These are phyloP conservation scores for Urocitellus parryii DNA, from an alignment of 2,113 vertebrate genomes.

Conservation along the genomic window DNA sequence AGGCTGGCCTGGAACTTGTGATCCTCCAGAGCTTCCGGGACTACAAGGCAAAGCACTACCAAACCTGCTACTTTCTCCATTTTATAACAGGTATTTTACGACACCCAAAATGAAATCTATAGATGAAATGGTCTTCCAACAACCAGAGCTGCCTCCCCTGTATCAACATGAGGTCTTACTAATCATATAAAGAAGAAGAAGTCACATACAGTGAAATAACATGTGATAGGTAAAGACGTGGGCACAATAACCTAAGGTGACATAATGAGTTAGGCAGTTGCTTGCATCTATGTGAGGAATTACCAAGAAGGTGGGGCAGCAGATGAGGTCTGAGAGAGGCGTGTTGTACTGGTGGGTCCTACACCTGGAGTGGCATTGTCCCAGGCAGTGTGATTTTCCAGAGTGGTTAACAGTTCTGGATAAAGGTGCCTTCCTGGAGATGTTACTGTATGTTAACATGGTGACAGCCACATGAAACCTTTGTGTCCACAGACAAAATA, in stretches of 20 bases:
- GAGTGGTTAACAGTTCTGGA: not conserved
- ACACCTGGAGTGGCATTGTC: not conserved
- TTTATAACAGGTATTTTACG: not conserved
- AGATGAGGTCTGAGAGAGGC: not conserved
- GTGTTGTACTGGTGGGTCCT: not conserved
- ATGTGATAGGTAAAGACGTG: not conserved
- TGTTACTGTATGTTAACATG: not conserved
- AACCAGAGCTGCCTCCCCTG: not conserved
- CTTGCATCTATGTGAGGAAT: not conserved
- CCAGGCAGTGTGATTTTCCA: not conserved
- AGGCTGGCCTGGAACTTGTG: no score
- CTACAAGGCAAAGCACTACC: no score
- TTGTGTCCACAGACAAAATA: not conserved
- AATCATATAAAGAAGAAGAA: not conserved
- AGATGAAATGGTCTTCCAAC: not conserved
- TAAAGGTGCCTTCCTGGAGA: slow-evolving; percentile 15
- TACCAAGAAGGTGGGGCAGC: not conserved
- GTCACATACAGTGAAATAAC: not conserved
- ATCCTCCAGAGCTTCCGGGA: no score
- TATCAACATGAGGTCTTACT: not conserved
- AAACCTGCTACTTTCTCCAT: not conserved
- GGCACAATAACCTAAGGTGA: not conserved
- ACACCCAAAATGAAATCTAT: not conserved
- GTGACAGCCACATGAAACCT: not conserved
- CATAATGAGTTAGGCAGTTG: no score